Evolutionary conservation across 2,888 invertebrate genomes (phyloP).

Genomic region (Polyommatus icarus): DNA sequence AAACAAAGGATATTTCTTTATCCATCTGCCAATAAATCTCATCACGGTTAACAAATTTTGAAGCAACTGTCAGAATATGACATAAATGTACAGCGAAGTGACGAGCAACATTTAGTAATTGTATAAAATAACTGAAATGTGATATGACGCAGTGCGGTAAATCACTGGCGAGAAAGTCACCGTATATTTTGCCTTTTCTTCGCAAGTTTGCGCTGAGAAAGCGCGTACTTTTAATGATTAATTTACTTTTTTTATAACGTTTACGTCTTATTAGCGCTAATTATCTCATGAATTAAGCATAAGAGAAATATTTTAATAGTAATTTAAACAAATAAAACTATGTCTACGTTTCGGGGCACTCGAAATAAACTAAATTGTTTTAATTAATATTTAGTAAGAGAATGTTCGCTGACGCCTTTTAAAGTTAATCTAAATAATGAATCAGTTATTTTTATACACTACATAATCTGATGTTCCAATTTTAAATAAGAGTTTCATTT

Average conservation of each 20-base stretch:
- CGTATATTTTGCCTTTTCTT: conserved; percentile 41
- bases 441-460: not conserved
- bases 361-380: not conserved
- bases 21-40: no score
- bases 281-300: conserved; percentile 33
- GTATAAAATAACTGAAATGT: conserved; percentile 7
- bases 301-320: not conserved
- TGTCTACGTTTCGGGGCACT: not conserved
- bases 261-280: conserved; percentile 38
- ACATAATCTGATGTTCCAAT: not conserved
- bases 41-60: no score
- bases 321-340: conserved; percentile 21
- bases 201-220: conserved; percentile 44
- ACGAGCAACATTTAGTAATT: not conserved
- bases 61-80: no score
- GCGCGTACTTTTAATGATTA: conserved; percentile 43
- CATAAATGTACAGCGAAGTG: no score
- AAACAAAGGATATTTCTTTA: no score
- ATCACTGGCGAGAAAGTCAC: conserved; percentile 42
- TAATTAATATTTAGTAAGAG: not conserved
- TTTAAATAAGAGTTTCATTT: no score
- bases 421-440: not conserved
- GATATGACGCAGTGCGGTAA: conserved; percentile 30
- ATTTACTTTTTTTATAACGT: conserved; percentile 38
- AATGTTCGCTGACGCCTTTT: not conserved